A percentile compares a stretch with the other conserved stretches of the same genome.
phyloP scores from a whole-genome alignment of 2,113 vertebrate genomes.

The Nesoenas mayeri region DNA sequence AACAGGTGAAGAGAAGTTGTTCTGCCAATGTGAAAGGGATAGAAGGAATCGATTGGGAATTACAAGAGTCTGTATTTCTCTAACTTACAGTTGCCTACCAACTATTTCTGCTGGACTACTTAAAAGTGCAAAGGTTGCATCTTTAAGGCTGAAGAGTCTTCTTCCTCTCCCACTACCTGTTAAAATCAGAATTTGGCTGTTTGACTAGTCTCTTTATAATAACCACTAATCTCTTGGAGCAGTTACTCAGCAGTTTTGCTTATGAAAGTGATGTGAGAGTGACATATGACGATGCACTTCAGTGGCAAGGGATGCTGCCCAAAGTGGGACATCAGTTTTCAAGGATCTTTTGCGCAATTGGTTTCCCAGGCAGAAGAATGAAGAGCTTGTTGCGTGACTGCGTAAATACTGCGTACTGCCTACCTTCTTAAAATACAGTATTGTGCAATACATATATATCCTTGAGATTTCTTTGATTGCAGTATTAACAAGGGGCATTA shows the following conservation, averaged over 20 bases:
- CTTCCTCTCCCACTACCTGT: background rate
- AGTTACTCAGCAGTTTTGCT: background rate
- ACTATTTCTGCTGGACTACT: background rate
- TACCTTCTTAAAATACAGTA: background rate
- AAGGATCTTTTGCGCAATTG: background rate
- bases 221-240: background rate
- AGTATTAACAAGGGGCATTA: background rate
- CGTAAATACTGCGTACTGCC: background rate
- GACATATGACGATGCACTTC: background rate
- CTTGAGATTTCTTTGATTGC: background rate
- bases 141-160: background rate
- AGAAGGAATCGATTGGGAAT: background rate
- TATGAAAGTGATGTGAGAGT: background rate
- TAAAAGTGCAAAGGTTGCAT: background rate
- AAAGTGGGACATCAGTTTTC: background rate
- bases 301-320: background rate
- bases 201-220: background rate
- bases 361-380: background rate
- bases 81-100: background rate
- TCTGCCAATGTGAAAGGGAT: background rate
- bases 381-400: background rate
- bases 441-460: background rate
- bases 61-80: background rate
- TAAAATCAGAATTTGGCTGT: background rate
- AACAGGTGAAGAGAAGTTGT: background rate